Evolutionary conservation across 2,113 vertebrate species (phyloP).

Genomic region (Boulengeromyrus knoepffleri): DNA sequence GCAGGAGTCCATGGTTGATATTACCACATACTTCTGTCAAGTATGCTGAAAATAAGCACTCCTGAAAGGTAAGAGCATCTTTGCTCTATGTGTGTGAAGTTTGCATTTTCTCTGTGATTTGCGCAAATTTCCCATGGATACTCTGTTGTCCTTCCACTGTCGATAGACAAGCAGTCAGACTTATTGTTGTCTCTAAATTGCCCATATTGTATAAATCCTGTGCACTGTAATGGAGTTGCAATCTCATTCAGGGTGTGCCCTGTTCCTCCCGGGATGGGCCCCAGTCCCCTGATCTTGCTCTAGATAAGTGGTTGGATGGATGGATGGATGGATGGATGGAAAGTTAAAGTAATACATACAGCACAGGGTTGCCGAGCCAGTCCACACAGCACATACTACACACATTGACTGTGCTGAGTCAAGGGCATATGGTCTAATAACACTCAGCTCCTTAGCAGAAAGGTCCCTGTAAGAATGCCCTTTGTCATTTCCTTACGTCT

Average conservation of each 20-base stretch:
- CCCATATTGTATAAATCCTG: neutral
- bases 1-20: neutral
- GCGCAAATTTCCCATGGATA: neutral
- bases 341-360: neutral
- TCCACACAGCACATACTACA: neutral
- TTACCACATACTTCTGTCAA: neutral
- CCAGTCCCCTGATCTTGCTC: neutral
- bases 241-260: neutral
- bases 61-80: neutral
- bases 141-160: neutral
- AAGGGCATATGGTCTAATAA: neutral
- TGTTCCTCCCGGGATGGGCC: neutral
- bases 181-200: neutral
- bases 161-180: neutral
- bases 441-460: neutral
- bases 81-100: neutral
- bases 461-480: neutral
- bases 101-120: neutral
- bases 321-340: neutral
- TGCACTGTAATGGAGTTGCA: neutral
- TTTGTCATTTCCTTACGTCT: neutral
- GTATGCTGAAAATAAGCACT: neutral
- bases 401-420: neutral
- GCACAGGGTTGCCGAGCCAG: neutral
- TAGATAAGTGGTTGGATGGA: neutral